phyloP scores from a whole-genome alignment of 2,888 invertebrate genomes.

The Lycaena phlaeas region DNA sequence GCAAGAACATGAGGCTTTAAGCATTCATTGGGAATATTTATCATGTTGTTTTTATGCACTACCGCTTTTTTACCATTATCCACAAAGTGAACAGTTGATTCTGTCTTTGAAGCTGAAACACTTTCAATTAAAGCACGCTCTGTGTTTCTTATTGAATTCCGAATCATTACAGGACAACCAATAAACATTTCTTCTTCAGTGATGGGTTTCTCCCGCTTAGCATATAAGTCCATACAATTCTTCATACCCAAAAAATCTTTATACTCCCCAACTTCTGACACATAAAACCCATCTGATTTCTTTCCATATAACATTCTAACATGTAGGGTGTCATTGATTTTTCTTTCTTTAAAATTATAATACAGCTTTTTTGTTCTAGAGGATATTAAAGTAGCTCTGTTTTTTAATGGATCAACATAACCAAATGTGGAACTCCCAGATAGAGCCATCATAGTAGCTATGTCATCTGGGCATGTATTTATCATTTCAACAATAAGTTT shows the following conservation, averaged over 20 bases:
- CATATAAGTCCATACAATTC: slow-evolving; percentile 20
- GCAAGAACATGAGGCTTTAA: slow-evolving; percentile 18
- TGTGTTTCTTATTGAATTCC: slow-evolving; percentile 13
- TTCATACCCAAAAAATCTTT: slow-evolving; percentile 19
- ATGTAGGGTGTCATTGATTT: slow-evolving; percentile 19
- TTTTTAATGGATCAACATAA: slow-evolving; percentile 18
- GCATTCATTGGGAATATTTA: slow-evolving; percentile 19
- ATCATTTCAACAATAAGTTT: slow-evolving; percentile 23
- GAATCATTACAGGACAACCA: slow-evolving; percentile 21
- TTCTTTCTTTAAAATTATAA: slow-evolving; percentile 19
- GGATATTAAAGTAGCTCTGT: no score
- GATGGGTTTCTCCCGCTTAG: slow-evolving; percentile 17
- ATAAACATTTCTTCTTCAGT: slow-evolving; percentile 17
- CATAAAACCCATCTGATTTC: slow-evolving; percentile 25
- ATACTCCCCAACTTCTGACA: slow-evolving; percentile 24
- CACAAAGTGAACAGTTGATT: slow-evolving; percentile 20
- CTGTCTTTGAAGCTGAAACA: neutral
- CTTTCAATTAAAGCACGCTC: slow-evolving; percentile 12
- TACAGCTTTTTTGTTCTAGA: slow-evolving; percentile 13
- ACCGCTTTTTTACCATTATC: slow-evolving; percentile 26
- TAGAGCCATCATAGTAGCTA: slow-evolving; percentile 27
- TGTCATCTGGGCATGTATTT: slow-evolving; percentile 28
- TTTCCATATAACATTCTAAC: slow-evolving; percentile 25
- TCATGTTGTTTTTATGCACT: slow-evolving; percentile 19
- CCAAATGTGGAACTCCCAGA: slow-evolving; percentile 24